Conservation (phyloP, 2,888 invertebrate species). For the Cenopis cana region DNA sequence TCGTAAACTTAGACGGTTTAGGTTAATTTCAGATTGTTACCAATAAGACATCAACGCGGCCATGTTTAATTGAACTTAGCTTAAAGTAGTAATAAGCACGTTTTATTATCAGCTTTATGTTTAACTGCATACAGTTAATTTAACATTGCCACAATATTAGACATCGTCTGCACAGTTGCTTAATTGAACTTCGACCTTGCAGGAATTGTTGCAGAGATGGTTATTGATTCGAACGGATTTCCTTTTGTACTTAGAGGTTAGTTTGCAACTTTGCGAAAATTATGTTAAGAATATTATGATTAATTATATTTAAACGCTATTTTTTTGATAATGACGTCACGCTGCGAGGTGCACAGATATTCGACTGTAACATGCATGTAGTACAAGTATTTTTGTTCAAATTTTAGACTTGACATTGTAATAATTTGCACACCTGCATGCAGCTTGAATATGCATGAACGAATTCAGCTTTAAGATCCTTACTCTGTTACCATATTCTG, state of each 20-base stretch:
- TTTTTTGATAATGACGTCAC: too few species aligned
- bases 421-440: too few species aligned
- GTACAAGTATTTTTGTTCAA: too few species aligned
- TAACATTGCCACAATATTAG: not conserved
- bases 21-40: not conserved
- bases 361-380: too few species aligned
- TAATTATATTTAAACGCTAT: too few species aligned
- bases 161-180: slow-evolving; percentile 3
- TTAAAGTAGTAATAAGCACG: not conserved
- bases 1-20: not conserved
- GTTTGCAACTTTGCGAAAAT: slow-evolving; percentile 2
- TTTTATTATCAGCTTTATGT: slow-evolving; percentile 2
- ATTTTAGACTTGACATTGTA: too few species aligned
- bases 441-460: too few species aligned
- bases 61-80: not conserved
- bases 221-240: slow-evolving; percentile 29
- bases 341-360: too few species aligned
- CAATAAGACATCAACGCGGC: not conserved
- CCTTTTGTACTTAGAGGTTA: slow-evolving; percentile 3
- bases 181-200: slow-evolving; percentile 37
- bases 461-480: too few species aligned
- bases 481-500: too few species aligned
- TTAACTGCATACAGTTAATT: not conserved
- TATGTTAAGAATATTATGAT: not conserved
- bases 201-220: slow-evolving; percentile 17